Percentiles rank a stretch among this genome's conserved stretches.
These are phyloP conservation scores for Metacarcinus magister DNA, from an alignment of 2,888 invertebrate genomes.

Conservation along the genomic window DNA sequence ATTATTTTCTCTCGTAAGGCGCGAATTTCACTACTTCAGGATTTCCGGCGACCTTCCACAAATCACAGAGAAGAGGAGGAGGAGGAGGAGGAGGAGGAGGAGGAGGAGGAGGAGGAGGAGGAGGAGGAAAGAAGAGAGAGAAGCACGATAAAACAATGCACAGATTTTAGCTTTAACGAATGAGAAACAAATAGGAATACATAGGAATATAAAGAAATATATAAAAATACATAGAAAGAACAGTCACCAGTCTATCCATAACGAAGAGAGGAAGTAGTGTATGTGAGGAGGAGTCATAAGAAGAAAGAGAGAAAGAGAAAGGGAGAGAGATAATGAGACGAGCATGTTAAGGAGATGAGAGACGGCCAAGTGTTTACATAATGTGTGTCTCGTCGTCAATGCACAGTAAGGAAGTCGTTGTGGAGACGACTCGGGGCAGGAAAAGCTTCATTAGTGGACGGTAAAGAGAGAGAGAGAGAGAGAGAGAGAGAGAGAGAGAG, in stretches of 20 bases:
- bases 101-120: background rate
- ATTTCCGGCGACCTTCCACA: constrained; percentile 39
- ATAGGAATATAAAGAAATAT: background rate
- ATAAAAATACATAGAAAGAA: too few species aligned
- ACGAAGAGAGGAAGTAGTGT: background rate
- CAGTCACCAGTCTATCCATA: too few species aligned
- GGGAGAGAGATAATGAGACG: background rate
- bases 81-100: background rate
- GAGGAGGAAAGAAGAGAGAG: background rate
- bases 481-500: constrained; percentile 58
- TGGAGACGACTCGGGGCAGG: constrained; percentile 18
- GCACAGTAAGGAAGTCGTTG: background rate
- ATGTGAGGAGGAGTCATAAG: background rate
- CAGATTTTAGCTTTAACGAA: too few species aligned
- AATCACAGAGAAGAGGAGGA: background rate
- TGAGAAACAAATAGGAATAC: too few species aligned
- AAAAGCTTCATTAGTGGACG: background rate
- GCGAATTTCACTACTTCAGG: constrained; percentile 20
- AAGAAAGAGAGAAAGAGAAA: background rate
- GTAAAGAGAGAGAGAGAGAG: constrained; percentile 32
- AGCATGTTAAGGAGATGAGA: background rate
- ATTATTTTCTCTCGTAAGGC: background rate
- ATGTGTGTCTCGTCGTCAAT: background rate
- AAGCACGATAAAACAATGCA: too few species aligned
- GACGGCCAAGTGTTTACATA: background rate